Evolutionary conservation across 2,888 invertebrate species (phyloP), one percentile per base, ranked within the genome.

Genomic region (Xestobium rufovillosum): DNA sequence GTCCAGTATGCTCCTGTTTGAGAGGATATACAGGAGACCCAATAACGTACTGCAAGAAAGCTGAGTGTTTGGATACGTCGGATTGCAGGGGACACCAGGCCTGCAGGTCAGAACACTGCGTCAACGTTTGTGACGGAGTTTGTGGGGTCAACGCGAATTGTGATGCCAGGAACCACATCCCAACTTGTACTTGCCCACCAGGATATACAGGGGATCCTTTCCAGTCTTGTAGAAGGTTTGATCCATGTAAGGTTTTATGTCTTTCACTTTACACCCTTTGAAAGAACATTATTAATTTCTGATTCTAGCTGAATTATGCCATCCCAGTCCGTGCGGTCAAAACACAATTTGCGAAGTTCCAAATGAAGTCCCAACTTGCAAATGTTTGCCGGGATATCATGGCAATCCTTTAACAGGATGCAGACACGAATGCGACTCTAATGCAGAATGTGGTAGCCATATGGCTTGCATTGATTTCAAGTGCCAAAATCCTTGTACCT

Each of bases 171-270:
- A 81, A 83, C 56, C 87, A 87, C 55, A 68, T 85, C 3, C 82
- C 87, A 0, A 79, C 82, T 3, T 89, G 88, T 59, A 73, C 78
- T 16, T 89, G 89, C 59, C 83, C 85, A 1, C 57, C 75, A 9
- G 83, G 82, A n/a, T 78, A 79, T 59, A 80, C 80, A 3, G 89
- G 89, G 16, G 81, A 85, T 67, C 84, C 89, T 3, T 82, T 83
- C 62, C 69, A 69, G 10, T 61, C 73, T 23, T 90, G 89, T 60
- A 72, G 78, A 56, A 65, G 78, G 34, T 76, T 78, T 48, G 82
- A 85, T 66, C 85, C 85, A 55, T 82, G 87, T 87, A 65, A 59
- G 65, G 58, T 33, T 3, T 28, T 9, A 40, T 44, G 41, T 26
- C 27, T 36, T 34, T 17, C 14, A 26, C 9, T 40, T 32, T 38